A percentile compares a stretch with the other conserved stretches of the same genome.
Evolutionary conservation across 2,797 vertebrate species (phyloP).

Genomic region (Myiotriccus ornatus): DNA sequence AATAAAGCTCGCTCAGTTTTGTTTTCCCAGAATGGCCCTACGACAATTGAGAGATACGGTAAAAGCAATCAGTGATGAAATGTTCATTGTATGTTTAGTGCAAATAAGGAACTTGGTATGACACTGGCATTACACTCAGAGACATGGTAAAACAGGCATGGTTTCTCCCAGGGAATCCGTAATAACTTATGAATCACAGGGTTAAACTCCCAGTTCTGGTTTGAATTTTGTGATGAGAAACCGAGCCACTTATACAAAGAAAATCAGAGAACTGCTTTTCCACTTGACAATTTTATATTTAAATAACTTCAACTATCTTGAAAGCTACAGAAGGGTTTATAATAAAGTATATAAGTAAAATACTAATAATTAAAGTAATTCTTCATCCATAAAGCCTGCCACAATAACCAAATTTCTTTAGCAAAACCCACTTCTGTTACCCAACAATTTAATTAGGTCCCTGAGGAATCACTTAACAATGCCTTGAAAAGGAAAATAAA

Average conservation of each 20-base stretch:
- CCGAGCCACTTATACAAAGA: not conserved
- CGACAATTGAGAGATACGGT: not conserved
- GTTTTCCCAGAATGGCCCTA: slow-evolving; percentile 88
- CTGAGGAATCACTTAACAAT: not conserved
- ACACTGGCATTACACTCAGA: not conserved
- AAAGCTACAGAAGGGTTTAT: not conserved
- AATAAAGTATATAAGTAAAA: not conserved
- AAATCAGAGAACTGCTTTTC: not conserved
- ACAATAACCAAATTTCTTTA: not conserved
- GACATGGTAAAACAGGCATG: not conserved
- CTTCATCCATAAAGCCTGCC: not conserved
- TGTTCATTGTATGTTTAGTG: not conserved
- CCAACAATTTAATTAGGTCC: not conserved
- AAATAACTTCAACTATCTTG: not conserved
- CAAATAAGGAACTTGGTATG: not conserved
- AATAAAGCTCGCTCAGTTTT: slow-evolving; percentile 89
- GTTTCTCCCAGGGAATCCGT: not conserved
- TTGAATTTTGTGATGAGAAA: not conserved
- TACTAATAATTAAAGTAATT: not conserved
- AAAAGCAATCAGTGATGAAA: slow-evolving; percentile 22
- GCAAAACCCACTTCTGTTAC: not conserved
- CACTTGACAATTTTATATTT: not conserved
- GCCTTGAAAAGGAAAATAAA: not conserved
- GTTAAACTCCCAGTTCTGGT: not conserved
- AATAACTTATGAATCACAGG: not conserved